Conservation (phyloP, 2,797 vertebrate species). For the Oophaga sylvatica region DNA sequence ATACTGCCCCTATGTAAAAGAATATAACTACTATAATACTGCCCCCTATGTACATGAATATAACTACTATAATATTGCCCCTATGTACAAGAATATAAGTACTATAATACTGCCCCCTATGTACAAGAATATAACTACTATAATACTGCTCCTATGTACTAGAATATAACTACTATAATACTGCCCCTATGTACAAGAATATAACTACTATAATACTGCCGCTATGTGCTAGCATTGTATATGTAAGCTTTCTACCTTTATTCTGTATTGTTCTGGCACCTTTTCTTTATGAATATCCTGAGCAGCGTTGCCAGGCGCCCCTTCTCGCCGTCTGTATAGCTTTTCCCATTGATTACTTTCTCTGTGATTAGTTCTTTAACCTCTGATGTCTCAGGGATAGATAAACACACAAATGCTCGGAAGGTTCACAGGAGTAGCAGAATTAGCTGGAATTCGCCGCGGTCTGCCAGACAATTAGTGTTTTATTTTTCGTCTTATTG, state of each 20-base stretch:
- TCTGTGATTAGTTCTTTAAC: slow-evolving; percentile 22
- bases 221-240: background rate
- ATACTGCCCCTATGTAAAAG: no score
- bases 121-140: no score
- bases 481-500: background rate
- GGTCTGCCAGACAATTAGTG: background rate
- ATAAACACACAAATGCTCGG: background rate
- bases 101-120: no score
- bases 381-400: background rate
- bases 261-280: no score
- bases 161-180: no score
- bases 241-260: no score
- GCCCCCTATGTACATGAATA: no score
- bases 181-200: slow-evolving; percentile 4
- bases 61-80: no score
- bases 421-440: background rate
- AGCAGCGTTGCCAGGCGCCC: background rate
- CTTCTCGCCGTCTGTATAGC: background rate
- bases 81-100: no score
- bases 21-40: no score
- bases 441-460: background rate
- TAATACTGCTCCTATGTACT: no score
- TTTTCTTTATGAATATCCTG: no score
- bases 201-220: background rate
- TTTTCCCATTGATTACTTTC: background rate